These are phyloP conservation scores for Drosophila kanapiae DNA, from an alignment of 1,140 invertebrate species.

Conservation along the genomic window DNA sequence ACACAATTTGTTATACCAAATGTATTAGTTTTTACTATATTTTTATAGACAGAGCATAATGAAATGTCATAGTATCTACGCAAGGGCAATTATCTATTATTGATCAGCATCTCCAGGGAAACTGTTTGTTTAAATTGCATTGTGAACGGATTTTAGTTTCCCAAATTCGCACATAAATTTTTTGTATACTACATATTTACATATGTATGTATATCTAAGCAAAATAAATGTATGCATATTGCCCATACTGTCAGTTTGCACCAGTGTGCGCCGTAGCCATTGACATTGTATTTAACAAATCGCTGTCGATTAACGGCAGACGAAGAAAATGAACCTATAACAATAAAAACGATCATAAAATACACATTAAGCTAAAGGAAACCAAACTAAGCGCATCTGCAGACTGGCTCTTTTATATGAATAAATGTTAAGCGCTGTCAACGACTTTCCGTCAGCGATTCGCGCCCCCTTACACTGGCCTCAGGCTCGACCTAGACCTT, in stretches of 20 bases:
- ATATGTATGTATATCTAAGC: background rate
- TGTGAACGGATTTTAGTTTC: too few relatives aligned
- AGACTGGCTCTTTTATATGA: constrained; percentile 20
- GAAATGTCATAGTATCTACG: too few relatives aligned
- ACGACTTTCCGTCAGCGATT: constrained; percentile 47
- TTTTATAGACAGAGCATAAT: too few relatives aligned
- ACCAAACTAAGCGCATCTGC: constrained; percentile 18
- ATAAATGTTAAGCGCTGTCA: constrained; percentile 63
- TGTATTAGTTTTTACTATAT: too few relatives aligned
- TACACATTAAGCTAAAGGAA: constrained; percentile 32
- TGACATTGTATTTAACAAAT: constrained; percentile 18
- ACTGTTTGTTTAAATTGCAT: too few relatives aligned
- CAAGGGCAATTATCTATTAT: too few relatives aligned
- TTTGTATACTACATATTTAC: too few relatives aligned
- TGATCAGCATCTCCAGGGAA: too few relatives aligned
- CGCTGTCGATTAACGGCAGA: constrained; percentile 18
- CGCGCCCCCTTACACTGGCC: constrained; percentile 28
- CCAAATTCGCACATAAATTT: too few relatives aligned
- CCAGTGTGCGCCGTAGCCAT: constrained; percentile 9
- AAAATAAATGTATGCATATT: background rate
- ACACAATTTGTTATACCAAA: too few relatives aligned
- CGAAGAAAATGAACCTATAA: constrained; percentile 27
- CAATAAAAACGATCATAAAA: constrained; percentile 61
- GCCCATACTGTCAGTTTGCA: background rate
- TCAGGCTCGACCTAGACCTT: constrained; percentile 73